phyloP scores from a whole-genome alignment of 2,113 vertebrate species.

The Chaenocephalus aceratus region DNA sequence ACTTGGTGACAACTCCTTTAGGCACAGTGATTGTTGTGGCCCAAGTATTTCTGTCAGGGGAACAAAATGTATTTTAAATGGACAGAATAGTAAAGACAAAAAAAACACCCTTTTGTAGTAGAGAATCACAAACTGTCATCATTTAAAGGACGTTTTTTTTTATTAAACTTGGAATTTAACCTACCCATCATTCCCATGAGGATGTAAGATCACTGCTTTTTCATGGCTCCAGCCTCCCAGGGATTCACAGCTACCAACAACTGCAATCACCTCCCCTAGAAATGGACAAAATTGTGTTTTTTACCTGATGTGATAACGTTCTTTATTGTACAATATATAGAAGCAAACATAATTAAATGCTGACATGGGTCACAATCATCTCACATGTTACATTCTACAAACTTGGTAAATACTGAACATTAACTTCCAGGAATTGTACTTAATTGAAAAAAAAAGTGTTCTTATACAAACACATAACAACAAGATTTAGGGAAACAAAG shows the following conservation, averaged over 20 bases:
- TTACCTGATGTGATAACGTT: not conserved
- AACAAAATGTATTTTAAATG: not conserved
- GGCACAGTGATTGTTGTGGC: conserved; percentile 83
- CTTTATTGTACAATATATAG: too few species aligned
- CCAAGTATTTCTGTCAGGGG: conserved; percentile 85
- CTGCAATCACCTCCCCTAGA: conserved; percentile 92
- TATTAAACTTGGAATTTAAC: not conserved
- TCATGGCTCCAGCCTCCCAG: conserved; percentile 92
- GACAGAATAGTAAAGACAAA: not conserved
- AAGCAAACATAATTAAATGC: too few species aligned
- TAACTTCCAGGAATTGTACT: too few species aligned
- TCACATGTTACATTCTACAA: too few species aligned
- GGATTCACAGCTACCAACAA: conserved; percentile 90
- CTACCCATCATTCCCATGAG: conserved; percentile 81
- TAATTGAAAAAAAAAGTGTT: too few species aligned
- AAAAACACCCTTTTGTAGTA: not conserved
- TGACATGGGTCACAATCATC: too few species aligned
- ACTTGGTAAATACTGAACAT: too few species aligned
- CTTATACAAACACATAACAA: not conserved
- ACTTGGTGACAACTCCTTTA: conserved; percentile 83
- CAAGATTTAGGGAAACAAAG: not conserved
- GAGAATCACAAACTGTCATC: not conserved
- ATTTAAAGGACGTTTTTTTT: not conserved
- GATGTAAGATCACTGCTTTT: conserved; percentile 86
- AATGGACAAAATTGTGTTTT: not conserved